These are phyloP conservation scores for Aelia acuminata DNA, from an alignment of 2,888 invertebrate species.

Conservation along the genomic window DNA sequence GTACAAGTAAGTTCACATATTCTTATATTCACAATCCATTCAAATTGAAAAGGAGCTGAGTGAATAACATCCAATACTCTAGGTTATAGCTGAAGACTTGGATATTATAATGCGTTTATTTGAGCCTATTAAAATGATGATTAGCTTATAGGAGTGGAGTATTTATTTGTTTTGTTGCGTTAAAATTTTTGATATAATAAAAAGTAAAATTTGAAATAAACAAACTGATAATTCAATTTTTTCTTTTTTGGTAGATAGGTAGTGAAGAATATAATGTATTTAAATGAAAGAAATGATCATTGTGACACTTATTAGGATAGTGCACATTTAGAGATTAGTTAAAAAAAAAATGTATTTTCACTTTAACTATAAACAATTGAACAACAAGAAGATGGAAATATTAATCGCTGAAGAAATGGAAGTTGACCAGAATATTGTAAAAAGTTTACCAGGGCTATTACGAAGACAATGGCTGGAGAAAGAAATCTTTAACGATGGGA, in stretches of 20 bases:
- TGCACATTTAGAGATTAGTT: neutral
- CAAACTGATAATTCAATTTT: neutral
- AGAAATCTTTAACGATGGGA: slow-evolving; percentile 37
- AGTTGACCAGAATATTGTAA: neutral
- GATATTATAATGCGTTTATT: no score
- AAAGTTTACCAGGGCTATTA: neutral
- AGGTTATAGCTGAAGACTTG: no score
- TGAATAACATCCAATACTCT: no score
- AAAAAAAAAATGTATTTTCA: neutral
- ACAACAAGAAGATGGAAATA: neutral
- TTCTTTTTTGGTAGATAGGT: neutral
- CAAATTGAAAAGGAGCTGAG: no score
- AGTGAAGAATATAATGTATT: neutral
- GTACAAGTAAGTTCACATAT: no score
- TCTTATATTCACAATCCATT: no score
- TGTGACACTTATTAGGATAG: neutral
- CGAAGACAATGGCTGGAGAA: slow-evolving; percentile 5
- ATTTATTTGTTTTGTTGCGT: no score
- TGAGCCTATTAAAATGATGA: no score
- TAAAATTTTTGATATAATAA: no score
- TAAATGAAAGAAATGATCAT: neutral
- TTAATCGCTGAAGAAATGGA: neutral
- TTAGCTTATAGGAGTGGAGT: no score
- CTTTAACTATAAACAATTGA: neutral
- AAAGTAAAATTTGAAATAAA: no score